A percentile compares a stretch with the other conserved stretches of the same genome.
phyloP scores from a whole-genome alignment of 2,797 vertebrate genomes.

The Sebastes glaucus region DNA sequence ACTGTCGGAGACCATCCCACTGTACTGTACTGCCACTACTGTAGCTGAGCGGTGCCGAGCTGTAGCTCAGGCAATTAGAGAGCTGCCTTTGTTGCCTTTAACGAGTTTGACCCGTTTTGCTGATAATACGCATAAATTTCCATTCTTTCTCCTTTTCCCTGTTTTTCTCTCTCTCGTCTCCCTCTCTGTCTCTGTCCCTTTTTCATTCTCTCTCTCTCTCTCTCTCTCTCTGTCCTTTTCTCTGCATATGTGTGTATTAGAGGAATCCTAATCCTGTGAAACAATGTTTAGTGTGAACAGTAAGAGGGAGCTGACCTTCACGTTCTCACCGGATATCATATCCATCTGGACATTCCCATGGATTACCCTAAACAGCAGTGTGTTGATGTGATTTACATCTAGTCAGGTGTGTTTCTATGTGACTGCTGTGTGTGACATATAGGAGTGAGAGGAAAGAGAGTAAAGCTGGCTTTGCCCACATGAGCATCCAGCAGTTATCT shows the following conservation, averaged over 20 bases:
- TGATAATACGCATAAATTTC: conserved; percentile 57
- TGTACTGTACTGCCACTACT: conserved; percentile 5
- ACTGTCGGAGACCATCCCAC: not conserved
- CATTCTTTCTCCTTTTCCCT: conserved; percentile 16
- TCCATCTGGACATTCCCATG: conserved; percentile 52
- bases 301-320: conserved; percentile 43
- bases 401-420: conserved; percentile 3
- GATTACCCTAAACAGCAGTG: conserved; percentile 25
- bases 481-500: conserved; percentile 67
- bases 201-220: conserved; percentile 4
- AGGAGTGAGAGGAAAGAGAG: conserved; percentile 13
- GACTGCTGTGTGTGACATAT: not conserved
- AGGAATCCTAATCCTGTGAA: conserved; percentile 42
- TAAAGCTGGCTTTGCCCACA: conserved; percentile 35
- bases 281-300: conserved; percentile 31
- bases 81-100: conserved; percentile 62
- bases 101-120: conserved; percentile 69
- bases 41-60: conserved; percentile 15
- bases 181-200: not conserved
- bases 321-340: conserved; percentile 31
- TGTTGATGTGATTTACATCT: conserved; percentile 15
- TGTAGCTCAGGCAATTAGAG: conserved; percentile 47
- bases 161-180: not conserved
- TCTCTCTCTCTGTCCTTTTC: not conserved
- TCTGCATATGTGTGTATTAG: conserved; percentile 37